Evolutionary conservation across 2,113 vertebrate species (phyloP), one percentile per base, ranked within the genome.

Genomic region (Apus apus): DNA sequence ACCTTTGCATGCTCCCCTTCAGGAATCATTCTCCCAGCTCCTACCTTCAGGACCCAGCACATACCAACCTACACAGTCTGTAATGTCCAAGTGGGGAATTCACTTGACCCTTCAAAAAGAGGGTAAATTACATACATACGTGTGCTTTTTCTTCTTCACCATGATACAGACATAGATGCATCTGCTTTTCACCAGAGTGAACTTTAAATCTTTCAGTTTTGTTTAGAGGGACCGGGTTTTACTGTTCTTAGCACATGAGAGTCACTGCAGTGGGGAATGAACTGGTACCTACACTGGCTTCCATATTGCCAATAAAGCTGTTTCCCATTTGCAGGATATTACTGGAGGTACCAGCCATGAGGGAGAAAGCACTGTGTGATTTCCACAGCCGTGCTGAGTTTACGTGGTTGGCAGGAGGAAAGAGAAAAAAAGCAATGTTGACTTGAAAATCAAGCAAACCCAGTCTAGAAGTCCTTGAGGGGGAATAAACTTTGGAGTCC

Each of bases 361-460:
- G 50, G 73, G 57, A 95, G 80, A 90, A 80, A 93, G 57, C 38
- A 72, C 57, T 67, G 72, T 57, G 84, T 90, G 71, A 93, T 93
- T 93, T 93, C 76, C 72, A 90, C 76, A 93, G 86, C 40, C 60
- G 65, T 77, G 65, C 56, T 84, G 91, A 71, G 90, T 90, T 90
- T 68, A 61, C 78, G 73, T 1, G 3, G 36, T 50, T 96, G 78
- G 78, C 56, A 84, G 57, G 5, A 66, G 34, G 43, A 57, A 87
- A 90, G 78, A 89, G 74, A 51, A 20, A 46, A 25, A 26, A 26
- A 74, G 22, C 21, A 34, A 15, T 72, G 53, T 32, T 92, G 73
- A 89, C 76, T 89, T 72, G 70, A 93, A 94, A 95, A 93, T 29
- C 16, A 38, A 90, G 79, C 64, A 96, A 93, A 81, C 43, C 16